Evolutionary conservation across 2,797 vertebrate species (phyloP), one percentile per base, ranked within the genome.

Genomic region (Amblyopsis hoosieri): DNA sequence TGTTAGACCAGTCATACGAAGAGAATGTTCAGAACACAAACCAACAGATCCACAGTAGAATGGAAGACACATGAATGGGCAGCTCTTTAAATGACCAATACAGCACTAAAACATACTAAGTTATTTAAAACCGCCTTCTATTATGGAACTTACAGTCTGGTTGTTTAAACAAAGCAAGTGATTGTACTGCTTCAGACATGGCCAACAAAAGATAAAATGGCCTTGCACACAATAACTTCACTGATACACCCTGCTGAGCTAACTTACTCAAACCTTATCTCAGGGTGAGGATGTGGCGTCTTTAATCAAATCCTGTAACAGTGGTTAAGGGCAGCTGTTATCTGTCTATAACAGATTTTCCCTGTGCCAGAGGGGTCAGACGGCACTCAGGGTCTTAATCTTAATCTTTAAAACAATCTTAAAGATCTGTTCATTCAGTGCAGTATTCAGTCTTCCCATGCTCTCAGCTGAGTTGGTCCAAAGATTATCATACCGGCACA

Each of bases 241-340:
- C 15, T 23, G 55, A 64, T 62, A 33, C 45, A 54, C 17, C 4
- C 12, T 10, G 12, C 61, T 62, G 77, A 66, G 12, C 61, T 62
- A 79, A 68, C 64, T 17, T 54, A 48, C 11, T 54, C 57, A 55
- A 64, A 58, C 45, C 12, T 58, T 42, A 68, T 47, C 52, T 63
- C 63, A 75, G 64, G 71, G 79, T 62, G 69, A 56, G 70, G 69
- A 66, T 72, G 70, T 77, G 42, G 47, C 64, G 50, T 64, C 51
- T 46, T 54, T 42, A 49, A 66, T 70, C 66, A 71, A 58, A 49
- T 33, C 64, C 15, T 52, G 7, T 53, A 55, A 59, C 1, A 74
- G 17, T 56, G 45, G 52, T 54, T 14, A 54, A 69, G 54, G 7
- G 29, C 60, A 66, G 62, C 58, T 42, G 51, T 45, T 52, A 37